Conservation (phyloP, 1,140 invertebrate species). For the Halictus rubicundus region DNA sequence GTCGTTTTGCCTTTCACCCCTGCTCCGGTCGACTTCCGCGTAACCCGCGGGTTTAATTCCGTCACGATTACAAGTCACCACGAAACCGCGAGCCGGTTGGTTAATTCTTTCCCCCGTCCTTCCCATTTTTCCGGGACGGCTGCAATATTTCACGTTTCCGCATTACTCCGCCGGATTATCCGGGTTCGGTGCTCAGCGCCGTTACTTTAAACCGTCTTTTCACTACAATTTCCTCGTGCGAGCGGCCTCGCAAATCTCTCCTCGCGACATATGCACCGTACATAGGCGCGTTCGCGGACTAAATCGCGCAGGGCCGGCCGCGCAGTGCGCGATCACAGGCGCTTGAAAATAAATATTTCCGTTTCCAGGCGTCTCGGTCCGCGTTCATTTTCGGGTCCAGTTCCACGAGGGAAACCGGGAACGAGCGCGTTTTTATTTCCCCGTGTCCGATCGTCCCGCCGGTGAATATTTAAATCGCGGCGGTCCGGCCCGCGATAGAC, state of each 20-base stretch:
- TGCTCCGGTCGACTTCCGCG: no score
- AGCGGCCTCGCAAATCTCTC: constrained; percentile 5
- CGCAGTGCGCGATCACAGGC: constrained; percentile 40
- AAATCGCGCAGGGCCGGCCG: constrained; percentile 32
- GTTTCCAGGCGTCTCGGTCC: background rate
- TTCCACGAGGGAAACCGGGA: background rate
- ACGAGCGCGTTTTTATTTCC: background rate
- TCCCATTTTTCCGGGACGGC: background rate
- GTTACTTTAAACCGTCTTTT: constrained; percentile 3
- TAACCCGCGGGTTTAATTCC: background rate
- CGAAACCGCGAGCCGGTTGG: background rate
- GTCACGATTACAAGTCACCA: background rate
- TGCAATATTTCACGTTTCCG: background rate
- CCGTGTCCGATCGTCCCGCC: background rate
- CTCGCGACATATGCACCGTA: background rate
- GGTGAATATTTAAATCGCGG: background rate
- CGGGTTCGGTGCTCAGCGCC: background rate
- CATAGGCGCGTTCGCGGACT: constrained; percentile 6
- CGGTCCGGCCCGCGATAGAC: background rate
- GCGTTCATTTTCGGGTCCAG: no score
- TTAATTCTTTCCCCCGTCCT: background rate
- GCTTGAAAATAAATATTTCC: constrained; percentile 53
- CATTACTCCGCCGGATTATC: background rate
- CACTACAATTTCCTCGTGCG: background rate
- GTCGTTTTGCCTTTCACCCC: no score